Percentiles rank a stretch among this genome's conserved stretches.
Conservation (phyloP, 2,888 invertebrate genomes). For the Epicampocera succincta region DNA sequence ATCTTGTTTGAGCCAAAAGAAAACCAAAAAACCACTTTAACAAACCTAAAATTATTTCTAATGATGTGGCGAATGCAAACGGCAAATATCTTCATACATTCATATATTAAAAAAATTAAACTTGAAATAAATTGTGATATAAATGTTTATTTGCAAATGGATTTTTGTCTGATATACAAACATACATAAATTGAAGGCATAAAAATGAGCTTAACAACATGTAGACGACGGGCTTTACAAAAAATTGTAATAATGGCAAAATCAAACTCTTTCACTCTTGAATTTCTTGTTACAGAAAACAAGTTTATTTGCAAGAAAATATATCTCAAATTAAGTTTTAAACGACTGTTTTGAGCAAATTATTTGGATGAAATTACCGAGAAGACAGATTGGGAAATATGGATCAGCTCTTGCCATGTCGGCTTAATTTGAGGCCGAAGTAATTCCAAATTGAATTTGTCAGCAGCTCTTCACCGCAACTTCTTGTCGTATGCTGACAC, state of each 20-base stretch:
- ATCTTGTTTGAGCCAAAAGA: background rate
- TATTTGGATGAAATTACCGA: no score
- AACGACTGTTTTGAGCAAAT: no score
- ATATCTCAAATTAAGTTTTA: no score
- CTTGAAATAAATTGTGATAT: constrained; percentile 58
- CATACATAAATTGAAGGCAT: constrained; percentile 37
- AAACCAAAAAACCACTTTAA: background rate
- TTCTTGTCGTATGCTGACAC: no score
- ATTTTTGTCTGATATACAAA: constrained; percentile 11
- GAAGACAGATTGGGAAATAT: no score
- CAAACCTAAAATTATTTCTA: constrained; percentile 51
- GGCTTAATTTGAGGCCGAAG: no score
- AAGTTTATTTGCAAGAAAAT: constrained; percentile 6
- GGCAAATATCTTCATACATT: constrained; percentile 27
- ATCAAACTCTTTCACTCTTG: constrained; percentile 37
- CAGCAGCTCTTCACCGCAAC: no score
- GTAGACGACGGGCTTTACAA: constrained; percentile 11
- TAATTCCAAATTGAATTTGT: no score
- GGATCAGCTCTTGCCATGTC: no score
- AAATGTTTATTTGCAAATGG: constrained; percentile 39
- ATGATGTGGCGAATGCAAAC: constrained; percentile 55
- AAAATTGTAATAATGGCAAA: background rate
- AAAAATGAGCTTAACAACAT: constrained; percentile 5
- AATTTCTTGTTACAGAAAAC: constrained; percentile 22
- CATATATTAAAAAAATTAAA: constrained; percentile 57